Conservation (phyloP, 2,113 vertebrate species). For the Daboia siamensis region DNA sequence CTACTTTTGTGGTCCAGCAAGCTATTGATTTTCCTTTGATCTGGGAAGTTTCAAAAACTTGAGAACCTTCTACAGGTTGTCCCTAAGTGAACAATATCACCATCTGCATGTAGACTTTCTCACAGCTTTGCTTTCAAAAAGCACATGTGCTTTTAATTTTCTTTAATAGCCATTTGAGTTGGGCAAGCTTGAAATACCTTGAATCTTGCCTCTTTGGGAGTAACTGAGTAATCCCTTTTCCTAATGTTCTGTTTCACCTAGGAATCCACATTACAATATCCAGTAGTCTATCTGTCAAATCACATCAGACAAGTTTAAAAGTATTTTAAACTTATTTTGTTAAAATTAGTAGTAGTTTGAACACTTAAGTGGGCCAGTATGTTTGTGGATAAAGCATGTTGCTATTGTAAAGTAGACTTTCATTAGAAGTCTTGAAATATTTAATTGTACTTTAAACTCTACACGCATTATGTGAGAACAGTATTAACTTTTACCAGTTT, state of each 20-base stretch:
- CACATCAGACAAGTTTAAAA: background rate
- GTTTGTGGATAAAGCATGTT: background rate
- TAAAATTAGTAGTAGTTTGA: background rate
- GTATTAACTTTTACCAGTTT: constrained; percentile 7
- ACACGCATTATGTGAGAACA: constrained; percentile 12
- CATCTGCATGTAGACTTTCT: background rate
- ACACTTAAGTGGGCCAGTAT: background rate
- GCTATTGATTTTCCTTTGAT: background rate
- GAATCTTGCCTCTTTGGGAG: constrained; percentile 22
- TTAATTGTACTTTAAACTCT: background rate
- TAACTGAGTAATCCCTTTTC: constrained; percentile 27
- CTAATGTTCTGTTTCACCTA: constrained; percentile 24
- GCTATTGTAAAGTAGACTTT: constrained; percentile 6
- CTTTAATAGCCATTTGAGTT: constrained; percentile 21
- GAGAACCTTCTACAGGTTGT: background rate
- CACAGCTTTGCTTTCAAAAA: constrained; percentile 5
- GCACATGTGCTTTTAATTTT: background rate
- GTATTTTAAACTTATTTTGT: background rate
- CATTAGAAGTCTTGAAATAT: background rate
- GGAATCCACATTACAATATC: constrained; percentile 15
- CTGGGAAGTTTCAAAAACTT: constrained; percentile 17
- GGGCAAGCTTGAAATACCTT: constrained; percentile 16
- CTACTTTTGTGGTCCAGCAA: background rate
- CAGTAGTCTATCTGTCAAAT: constrained; percentile 13
- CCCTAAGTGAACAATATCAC: background rate